Evolutionary conservation across 53 echinoderm and acorn worm species (phyloP).

Genomic region (Temnopleurus reevesii): DNA sequence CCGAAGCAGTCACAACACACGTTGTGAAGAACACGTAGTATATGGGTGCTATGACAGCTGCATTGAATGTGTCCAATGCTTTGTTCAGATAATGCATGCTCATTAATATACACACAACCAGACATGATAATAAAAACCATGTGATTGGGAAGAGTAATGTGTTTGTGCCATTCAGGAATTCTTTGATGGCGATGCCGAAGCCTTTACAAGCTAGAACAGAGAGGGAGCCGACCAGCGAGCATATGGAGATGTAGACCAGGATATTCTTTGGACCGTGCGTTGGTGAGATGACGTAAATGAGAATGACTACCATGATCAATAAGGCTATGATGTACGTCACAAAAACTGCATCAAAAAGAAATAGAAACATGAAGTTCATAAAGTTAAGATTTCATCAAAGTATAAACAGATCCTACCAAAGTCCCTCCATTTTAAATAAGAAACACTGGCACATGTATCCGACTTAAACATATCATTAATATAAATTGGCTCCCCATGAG

Average conservation of each 20-base stretch:
- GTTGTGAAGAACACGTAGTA: slow-evolving; percentile 98
- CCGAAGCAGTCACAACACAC: slow-evolving; percentile 85
- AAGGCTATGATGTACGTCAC: slow-evolving; percentile 78
- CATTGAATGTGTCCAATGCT: slow-evolving; percentile 91
- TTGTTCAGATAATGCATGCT: slow-evolving; percentile 96
- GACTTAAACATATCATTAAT: too few species aligned
- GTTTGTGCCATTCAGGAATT: slow-evolving; percentile 65
- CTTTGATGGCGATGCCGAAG: slow-evolving; percentile 93
- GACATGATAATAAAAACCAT: slow-evolving; percentile 70
- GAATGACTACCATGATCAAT: slow-evolving; percentile 63
- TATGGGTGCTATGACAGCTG: slow-evolving; percentile 96
- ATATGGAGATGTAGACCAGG: slow-evolving; percentile 92
- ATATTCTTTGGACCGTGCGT: slow-evolving; percentile 87
- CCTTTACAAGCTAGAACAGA: slow-evolving; percentile 98
- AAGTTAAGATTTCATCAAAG: too few species aligned
- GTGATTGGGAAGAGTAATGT: slow-evolving; percentile 65
- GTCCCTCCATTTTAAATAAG: too few species aligned
- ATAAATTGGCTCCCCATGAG: too few species aligned
- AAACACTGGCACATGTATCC: too few species aligned
- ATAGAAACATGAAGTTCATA: not conserved
- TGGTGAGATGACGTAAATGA: slow-evolving; percentile 92
- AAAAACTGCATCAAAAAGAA: slow-evolving; percentile 70
- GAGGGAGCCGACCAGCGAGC: slow-evolving; percentile 92
- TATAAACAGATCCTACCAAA: too few species aligned
- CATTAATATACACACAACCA: slow-evolving; percentile 80